Evolutionary conservation across 2,797 vertebrate genomes (phyloP).

Genomic region (Darevskia mixta): DNA sequence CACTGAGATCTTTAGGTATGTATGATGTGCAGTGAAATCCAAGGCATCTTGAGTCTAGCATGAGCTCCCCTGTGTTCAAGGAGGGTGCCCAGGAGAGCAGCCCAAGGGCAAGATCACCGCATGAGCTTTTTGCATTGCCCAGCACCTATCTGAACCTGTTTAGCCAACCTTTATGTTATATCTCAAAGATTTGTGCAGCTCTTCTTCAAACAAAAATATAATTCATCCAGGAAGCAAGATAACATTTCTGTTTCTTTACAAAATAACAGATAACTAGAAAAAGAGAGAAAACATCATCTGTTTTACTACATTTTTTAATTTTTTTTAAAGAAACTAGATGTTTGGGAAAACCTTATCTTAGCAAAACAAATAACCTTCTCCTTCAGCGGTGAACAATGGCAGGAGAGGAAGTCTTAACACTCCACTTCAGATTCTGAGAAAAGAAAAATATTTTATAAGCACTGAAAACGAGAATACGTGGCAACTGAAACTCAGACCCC

Average conservation of each 20-base stretch:
- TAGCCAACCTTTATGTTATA: conserved; percentile 62
- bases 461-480: conserved; percentile 40
- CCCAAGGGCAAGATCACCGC: not conserved
- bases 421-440: conserved; percentile 50
- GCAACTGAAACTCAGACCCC: not conserved
- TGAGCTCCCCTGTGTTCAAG: not conserved
- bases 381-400: conserved; percentile 65
- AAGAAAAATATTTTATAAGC: conserved; percentile 49
- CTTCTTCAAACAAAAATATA: conserved; percentile 62
- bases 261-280: conserved; percentile 69
- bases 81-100: not conserved
- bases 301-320: conserved; percentile 32
- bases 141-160: conserved; percentile 24
- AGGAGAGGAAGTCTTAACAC: conserved; percentile 45
- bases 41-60: not conserved
- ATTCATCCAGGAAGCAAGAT: conserved; percentile 69
- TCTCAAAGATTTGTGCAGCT: conserved; percentile 30
- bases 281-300: conserved; percentile 57
- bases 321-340: conserved; percentile 37
- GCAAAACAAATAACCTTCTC: conserved; percentile 74
- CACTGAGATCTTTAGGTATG: not conserved
- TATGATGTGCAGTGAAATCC: not conserved
- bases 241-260: conserved; percentile 68
- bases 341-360: conserved; percentile 72
- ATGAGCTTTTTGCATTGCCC: not conserved